Evolutionary conservation across 2,113 vertebrate species (phyloP).

Genomic region (human): GRCh38 chr2:205485001-205485500

Average conservation of each 20-base stretch:
- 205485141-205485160: slow-evolving; percentile 56
- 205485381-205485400: background rate
- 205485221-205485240: slow-evolving; percentile 61
- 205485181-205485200: slow-evolving; percentile 42
- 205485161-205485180: slow-evolving; percentile 51
- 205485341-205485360: background rate
- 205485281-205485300: slow-evolving; percentile 48
- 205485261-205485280: background rate
- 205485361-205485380: background rate
- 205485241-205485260: slow-evolving; percentile 59
- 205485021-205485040: slow-evolving; percentile 74
- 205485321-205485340: slow-evolving; percentile 53
- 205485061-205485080: slow-evolving; percentile 55
- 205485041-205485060: slow-evolving; percentile 60
- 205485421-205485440: slow-evolving; percentile 2
- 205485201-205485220: slow-evolving; percentile 53
- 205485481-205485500: background rate
- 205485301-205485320: slow-evolving; percentile 52
- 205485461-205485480: background rate
- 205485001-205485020: slow-evolving; percentile 77
- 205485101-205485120: slow-evolving; percentile 68
- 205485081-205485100: slow-evolving; percentile 79
- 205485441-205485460: background rate
- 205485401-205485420: background rate
- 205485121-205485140: slow-evolving; percentile 37